phyloP scores from a whole-genome alignment of 2,888 invertebrate species.

The Tenthredo livida region DNA sequence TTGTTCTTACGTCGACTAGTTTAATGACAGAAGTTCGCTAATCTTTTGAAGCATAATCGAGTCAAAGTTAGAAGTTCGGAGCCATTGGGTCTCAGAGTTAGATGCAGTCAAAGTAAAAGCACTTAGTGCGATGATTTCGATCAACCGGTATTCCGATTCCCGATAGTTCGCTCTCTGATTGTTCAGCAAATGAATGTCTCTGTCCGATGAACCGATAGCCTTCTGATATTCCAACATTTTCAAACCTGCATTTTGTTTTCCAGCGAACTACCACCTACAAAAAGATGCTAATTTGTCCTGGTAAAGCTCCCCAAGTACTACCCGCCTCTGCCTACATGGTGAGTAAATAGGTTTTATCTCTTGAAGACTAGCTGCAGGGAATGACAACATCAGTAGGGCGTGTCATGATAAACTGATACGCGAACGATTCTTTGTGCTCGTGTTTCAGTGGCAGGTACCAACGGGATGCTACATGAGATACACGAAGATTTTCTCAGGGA shows the following conservation, averaged over 20 bases:
- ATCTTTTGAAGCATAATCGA: no score
- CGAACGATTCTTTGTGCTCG: neutral
- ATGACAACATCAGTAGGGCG: constrained; percentile 1
- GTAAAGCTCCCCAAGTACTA: constrained; percentile 71
- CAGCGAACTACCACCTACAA: constrained; percentile 68
- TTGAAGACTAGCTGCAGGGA: neutral
- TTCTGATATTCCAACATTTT: no score
- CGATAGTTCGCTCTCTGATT: no score
- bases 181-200: no score
- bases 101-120: no score
- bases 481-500: constrained; percentile 73
- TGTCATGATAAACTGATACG: constrained; percentile 5
- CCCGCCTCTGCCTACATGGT: constrained; percentile 69
- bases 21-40: no score
- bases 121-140: no score
- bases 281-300: constrained; percentile 73
- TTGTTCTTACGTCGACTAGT: no score
- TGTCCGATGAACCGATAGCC: no score
- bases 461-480: constrained; percentile 74
- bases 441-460: constrained; percentile 71
- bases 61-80: no score
- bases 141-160: no score
- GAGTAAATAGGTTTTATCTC: constrained; percentile 58
- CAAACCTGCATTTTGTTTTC: neutral
- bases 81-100: no score